A percentile compares a stretch with the other conserved stretches of the same genome.
Evolutionary conservation across 2,797 vertebrate species (phyloP).

Genomic region (Sebastiscus albofasciatus): DNA sequence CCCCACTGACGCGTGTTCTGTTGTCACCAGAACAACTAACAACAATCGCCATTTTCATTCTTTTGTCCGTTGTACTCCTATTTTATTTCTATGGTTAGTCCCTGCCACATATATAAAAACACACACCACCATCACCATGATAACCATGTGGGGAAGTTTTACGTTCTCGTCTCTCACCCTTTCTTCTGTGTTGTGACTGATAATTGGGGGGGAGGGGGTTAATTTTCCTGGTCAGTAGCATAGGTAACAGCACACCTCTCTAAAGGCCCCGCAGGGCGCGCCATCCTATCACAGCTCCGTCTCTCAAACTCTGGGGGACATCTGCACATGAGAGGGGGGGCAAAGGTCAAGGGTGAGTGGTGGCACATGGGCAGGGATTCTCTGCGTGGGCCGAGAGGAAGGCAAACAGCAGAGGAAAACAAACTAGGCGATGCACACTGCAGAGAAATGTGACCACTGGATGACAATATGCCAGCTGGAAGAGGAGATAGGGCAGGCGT

Average conservation of each 20-base stretch:
- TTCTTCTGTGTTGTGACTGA: constrained; percentile 65
- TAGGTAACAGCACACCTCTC: constrained; percentile 73
- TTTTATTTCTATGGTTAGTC: not conserved
- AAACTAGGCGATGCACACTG: constrained; percentile 25
- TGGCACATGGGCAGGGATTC: constrained; percentile 53
- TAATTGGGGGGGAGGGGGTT: constrained; percentile 59
- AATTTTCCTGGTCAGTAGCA: constrained; percentile 76
- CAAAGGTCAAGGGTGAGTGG: constrained; percentile 73
- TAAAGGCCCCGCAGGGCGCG: constrained; percentile 69
- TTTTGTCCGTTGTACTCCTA: too few species aligned
- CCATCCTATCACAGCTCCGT: constrained; percentile 71
- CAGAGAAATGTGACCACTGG: constrained; percentile 67
- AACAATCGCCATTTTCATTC: too few species aligned
- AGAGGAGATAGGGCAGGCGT: constrained; percentile 47
- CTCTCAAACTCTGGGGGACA: constrained; percentile 73
- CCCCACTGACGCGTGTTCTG: too few species aligned
- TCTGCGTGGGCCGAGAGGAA: constrained; percentile 42
- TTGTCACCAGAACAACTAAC: too few species aligned
- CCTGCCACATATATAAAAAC: constrained; percentile 14
- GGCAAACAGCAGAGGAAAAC: constrained; percentile 36
- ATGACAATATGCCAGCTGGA: constrained; percentile 52
- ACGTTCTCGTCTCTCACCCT: constrained; percentile 76
- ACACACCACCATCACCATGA: constrained; percentile 63
- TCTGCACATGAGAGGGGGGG: constrained; percentile 75
- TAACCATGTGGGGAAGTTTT: constrained; percentile 52